Evolutionary conservation across 2,888 invertebrate species (phyloP).

Genomic region (Arge pagana): DNA sequence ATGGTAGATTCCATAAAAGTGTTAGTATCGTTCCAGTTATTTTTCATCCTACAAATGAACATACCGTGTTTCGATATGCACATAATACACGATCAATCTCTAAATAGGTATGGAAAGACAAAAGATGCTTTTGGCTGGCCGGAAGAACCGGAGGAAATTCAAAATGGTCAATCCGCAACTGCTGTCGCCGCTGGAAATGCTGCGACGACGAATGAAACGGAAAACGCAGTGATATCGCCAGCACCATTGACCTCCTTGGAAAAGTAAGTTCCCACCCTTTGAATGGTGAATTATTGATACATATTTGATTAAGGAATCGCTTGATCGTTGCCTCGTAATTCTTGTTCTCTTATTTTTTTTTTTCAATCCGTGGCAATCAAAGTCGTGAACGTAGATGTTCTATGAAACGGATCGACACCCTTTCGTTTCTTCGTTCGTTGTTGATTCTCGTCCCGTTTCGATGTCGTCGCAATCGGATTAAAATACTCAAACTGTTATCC

Average conservation of each 20-base stretch:
- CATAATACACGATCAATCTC: conserved; percentile 39
- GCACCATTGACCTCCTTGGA: conserved; percentile 66
- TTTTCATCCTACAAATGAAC: too few species aligned
- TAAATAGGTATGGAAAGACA: conserved; percentile 82
- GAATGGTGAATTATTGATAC: not conserved
- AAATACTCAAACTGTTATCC: too few species aligned
- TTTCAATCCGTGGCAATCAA: too few species aligned
- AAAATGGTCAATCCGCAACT: conserved; percentile 51
- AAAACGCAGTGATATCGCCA: conserved; percentile 52
- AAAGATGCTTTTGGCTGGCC: conserved; percentile 98
- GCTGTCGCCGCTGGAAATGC: conserved; percentile 48
- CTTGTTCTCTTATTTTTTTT: too few species aligned
- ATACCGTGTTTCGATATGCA: conserved; percentile 1
- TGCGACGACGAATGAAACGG: conserved; percentile 53
- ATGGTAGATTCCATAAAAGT: conserved; percentile 95
- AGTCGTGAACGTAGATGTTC: too few species aligned
- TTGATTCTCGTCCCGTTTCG: too few species aligned
- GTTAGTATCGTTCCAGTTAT: conserved; percentile 47
- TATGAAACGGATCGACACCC: too few species aligned
- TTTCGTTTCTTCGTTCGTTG: too few species aligned
- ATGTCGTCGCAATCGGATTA: too few species aligned
- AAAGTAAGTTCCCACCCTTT: conserved; percentile 52
- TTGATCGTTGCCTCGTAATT: too few species aligned
- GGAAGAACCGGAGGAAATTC: conserved; percentile 85
- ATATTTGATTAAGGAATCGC: too few species aligned